phyloP scores from a whole-genome alignment of 1,140 invertebrate genomes.

The Pseudomyrmex flavicornis region DNA sequence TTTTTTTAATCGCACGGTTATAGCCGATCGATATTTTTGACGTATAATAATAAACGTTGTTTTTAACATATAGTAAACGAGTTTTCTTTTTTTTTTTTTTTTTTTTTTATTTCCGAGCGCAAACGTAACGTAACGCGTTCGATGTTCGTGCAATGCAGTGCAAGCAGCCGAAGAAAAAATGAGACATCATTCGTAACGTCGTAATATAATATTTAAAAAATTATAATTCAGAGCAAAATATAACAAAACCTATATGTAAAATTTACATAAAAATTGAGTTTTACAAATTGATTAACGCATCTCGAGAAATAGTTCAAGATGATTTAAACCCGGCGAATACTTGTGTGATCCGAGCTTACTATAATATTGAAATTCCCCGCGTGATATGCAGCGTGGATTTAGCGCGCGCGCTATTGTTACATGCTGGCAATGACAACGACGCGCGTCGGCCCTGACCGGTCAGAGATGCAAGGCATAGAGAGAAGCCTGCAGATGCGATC shows the following conservation, averaged over 20 bases:
- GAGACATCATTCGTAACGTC: neutral
- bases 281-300: no score
- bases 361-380: no score
- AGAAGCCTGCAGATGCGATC: neutral
- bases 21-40: neutral
- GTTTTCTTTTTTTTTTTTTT: constrained; percentile 39
- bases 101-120: constrained; percentile 1
- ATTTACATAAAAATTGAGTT: no score
- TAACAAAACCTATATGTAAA: no score
- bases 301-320: no score
- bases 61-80: constrained; percentile 23
- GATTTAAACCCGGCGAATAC: no score
- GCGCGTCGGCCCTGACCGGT: constrained; percentile 58
- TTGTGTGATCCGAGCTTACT: no score
- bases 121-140: constrained; percentile 26
- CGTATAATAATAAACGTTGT: neutral
- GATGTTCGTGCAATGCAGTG: constrained; percentile 19
- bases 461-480: constrained; percentile 36
- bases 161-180: neutral
- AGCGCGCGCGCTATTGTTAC: constrained; percentile 18
- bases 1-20: neutral
- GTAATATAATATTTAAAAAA: neutral
- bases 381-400: neutral
- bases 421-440: constrained; percentile 23
- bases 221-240: neutral